Conservation (phyloP, 1,140 invertebrate genomes). For the Prorops nasuta region DNA sequence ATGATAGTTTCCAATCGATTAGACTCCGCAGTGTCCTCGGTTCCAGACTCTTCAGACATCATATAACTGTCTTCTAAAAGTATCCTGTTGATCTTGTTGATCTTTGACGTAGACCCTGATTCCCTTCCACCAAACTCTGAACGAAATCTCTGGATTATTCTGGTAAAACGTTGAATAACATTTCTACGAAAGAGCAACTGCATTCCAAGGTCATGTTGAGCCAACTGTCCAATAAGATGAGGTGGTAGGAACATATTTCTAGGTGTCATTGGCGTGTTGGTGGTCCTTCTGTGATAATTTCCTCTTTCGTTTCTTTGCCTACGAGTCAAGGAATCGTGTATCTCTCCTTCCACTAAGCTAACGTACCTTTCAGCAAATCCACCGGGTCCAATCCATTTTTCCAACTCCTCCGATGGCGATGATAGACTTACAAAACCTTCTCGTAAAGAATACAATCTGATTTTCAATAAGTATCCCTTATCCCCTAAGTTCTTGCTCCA, state of each 20-base stretch:
- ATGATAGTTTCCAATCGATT: slow-evolving; percentile 49
- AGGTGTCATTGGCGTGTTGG: slow-evolving; percentile 39
- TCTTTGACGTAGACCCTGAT: slow-evolving; percentile 23
- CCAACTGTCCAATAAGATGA: slow-evolving; percentile 87
- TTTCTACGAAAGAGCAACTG: slow-evolving; percentile 60
- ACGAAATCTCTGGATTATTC: slow-evolving; percentile 44
- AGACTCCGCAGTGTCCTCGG: slow-evolving; percentile 33
- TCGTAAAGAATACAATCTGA: slow-evolving; percentile 77
- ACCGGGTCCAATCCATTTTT: slow-evolving; percentile 47
- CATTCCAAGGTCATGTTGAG: slow-evolving; percentile 73
- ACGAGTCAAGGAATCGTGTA: slow-evolving; percentile 83
- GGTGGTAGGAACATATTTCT: slow-evolving; percentile 72
- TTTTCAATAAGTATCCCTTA: slow-evolving; percentile 76
- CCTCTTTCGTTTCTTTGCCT: slow-evolving; percentile 81
- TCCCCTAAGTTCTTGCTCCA: slow-evolving; percentile 76
- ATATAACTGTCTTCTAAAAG: slow-evolving; percentile 33
- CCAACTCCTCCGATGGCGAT: slow-evolving; percentile 45
- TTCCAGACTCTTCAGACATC: slow-evolving; percentile 33
- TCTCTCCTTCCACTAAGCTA: slow-evolving; percentile 79
- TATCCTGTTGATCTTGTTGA: slow-evolving; percentile 25
- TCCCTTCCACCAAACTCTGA: slow-evolving; percentile 32
- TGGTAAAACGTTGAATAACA: slow-evolving; percentile 44
- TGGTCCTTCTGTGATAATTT: slow-evolving; percentile 67
- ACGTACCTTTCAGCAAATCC: slow-evolving; percentile 71
- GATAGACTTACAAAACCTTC: slow-evolving; percentile 62